These are phyloP conservation scores for Eidolon dupreanum DNA, from an alignment of 2,797 vertebrate species.

Conservation along the genomic window DNA sequence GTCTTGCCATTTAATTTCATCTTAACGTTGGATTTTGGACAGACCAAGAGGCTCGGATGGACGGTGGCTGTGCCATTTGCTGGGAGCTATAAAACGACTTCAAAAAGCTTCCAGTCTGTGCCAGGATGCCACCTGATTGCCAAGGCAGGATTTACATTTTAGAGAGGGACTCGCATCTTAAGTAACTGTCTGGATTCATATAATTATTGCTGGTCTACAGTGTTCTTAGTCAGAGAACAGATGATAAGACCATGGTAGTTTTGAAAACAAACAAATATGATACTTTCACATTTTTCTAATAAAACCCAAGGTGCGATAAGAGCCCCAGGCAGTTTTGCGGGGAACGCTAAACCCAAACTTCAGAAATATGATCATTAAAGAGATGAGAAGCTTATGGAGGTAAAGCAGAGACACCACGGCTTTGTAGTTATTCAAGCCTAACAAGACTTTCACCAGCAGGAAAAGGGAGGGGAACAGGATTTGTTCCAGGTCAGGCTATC, in stretches of 20 bases:
- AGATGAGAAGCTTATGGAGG: background rate
- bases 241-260: background rate
- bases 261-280: background rate
- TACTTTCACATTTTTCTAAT: slow-evolving; percentile 1
- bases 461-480: background rate
- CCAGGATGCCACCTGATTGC: slow-evolving; percentile 35
- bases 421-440: slow-evolving; percentile 21
- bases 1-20: background rate
- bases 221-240: background rate
- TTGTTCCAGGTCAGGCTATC: background rate
- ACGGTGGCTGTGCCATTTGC: background rate
- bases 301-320: background rate
- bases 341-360: background rate
- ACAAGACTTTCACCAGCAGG: background rate
- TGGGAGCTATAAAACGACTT: slow-evolving; percentile 19
- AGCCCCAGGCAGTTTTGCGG: background rate
- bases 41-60: slow-evolving; percentile 9
- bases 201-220: background rate
- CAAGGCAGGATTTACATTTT: slow-evolving; percentile 55
- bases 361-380: background rate
- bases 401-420: background rate
- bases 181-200: background rate
- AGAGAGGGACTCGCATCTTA: background rate
- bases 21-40: background rate
- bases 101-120: slow-evolving; percentile 14